Conservation (phyloP, 1,140 invertebrate genomes). For the Dendrolimus kikuchii region DNA sequence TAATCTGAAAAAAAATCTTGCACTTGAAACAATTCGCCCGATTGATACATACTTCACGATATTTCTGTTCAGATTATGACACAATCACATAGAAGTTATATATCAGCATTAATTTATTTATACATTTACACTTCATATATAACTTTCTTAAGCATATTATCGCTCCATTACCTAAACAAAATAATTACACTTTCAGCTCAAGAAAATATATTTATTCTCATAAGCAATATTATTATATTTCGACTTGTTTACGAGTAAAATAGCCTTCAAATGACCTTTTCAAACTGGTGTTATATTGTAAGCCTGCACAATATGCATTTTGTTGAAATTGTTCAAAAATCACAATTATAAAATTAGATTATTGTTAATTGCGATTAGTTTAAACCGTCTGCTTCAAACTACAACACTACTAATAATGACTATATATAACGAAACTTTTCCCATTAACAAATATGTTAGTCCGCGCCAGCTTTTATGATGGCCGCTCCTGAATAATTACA, state of each 20-base stretch:
- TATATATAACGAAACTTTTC: too few relatives aligned
- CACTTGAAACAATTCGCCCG: too few relatives aligned
- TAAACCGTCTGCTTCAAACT: too few relatives aligned
- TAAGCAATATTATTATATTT: not conserved
- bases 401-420: too few relatives aligned
- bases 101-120: constrained; percentile 55
- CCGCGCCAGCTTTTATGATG: too few relatives aligned
- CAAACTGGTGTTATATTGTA: not conserved
- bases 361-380: too few relatives aligned
- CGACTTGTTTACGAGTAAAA: not conserved
- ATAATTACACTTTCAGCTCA: constrained; percentile 42
- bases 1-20: not conserved
- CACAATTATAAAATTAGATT: too few relatives aligned
- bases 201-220: constrained; percentile 26
- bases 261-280: not conserved
- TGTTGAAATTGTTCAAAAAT: too few relatives aligned
- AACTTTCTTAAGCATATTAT: constrained; percentile 43
- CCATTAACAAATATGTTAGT: too few relatives aligned
- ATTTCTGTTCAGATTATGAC: constrained; percentile 34
- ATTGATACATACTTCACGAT: not conserved
- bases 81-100: constrained; percentile 36
- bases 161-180: constrained; percentile 41
- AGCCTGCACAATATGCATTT: too few relatives aligned
- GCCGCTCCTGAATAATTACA: too few relatives aligned
- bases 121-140: constrained; percentile 60